phyloP scores from a whole-genome alignment of 2,888 invertebrate genomes.

The Liopterus haemorrhoidalis region DNA sequence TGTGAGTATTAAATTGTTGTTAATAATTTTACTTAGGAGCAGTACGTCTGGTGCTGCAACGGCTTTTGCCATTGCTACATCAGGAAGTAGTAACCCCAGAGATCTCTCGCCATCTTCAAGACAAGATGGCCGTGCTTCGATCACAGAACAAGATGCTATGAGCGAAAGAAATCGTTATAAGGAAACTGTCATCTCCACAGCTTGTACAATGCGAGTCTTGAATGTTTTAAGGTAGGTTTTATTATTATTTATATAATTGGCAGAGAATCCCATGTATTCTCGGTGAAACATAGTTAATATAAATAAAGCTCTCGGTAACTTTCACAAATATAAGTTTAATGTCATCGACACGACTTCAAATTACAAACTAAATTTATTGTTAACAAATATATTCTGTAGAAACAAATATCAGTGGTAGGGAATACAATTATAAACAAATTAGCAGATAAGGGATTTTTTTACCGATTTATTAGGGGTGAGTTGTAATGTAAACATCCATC shows the following conservation, averaged over 20 bases:
- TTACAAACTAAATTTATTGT: conserved; percentile 9
- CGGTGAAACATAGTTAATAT: background rate
- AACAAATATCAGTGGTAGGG: too few species aligned
- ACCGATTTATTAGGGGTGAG: too few species aligned
- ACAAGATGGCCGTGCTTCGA: conserved; percentile 34
- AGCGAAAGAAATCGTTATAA: conserved; percentile 53
- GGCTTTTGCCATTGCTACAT: conserved; percentile 87
- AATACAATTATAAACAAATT: too few species aligned
- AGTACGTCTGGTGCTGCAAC: conserved; percentile 81
- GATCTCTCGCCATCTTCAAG: conserved; percentile 51
- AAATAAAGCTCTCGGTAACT: too few species aligned
- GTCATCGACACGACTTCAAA: background rate
- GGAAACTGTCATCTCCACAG: conserved; percentile 80
- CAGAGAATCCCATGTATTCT: background rate
- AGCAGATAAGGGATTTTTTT: too few species aligned
- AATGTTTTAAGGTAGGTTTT: conserved; percentile 64
- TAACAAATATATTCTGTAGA: conserved; percentile 7
- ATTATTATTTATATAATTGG: background rate
- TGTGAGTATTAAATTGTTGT: too few species aligned
- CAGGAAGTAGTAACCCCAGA: conserved; percentile 76
- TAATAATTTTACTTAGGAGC: conserved; percentile 56
- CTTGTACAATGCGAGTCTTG: conserved; percentile 89
- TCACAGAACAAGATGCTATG: conserved; percentile 38
- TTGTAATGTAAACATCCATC: too few species aligned
- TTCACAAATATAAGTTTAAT: conserved; percentile 2